Base-by-base conservation (phyloP, 2,113 vertebrate species). In the Mesitornis unicolor region DNA sequence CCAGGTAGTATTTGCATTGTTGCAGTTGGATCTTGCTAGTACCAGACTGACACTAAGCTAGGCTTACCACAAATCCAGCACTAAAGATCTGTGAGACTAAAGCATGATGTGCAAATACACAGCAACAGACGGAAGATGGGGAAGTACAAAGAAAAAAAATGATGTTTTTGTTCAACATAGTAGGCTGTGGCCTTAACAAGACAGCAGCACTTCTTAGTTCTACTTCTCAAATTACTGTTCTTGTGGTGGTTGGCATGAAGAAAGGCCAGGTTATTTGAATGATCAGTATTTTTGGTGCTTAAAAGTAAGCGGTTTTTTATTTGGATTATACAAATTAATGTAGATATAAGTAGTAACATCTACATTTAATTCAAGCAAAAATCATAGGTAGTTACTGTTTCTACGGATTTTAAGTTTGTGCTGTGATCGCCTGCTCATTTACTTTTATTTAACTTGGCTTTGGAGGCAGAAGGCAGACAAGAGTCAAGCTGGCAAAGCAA, bases 161-260 rank as follows among this genome's bases (percentile, higher is more conserved):
- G 9, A 10, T 0, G 17, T 4, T 54, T 51, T 33, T 50, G 21
- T 29, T 68, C 51, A 43, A 1, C 10, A 1, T 42, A 28, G 5
- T 16, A 7, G 24, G 13, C 38, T 67, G 24, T 69, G 42, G 10
- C 56, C 57, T 70, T 74, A 38, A 8, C 54, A 45, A 3, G 21
- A 2, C 5, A 69, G 18, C 31, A 93, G 14, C 50, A 40, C 17
- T 42, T 68, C 35, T 75, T 79, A 74, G 36, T 50, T 78, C 18
- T 45, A 0, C 20, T 67, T 50, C 38, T 90, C 11, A 31, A 56
- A 45, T 69, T 60, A 13, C 40, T 82, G 18, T 61, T 69, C 19
- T 61, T 74, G 9, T 1, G 11, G 26, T 43, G 50, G 5, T 48
- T 77, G 36, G 26, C 33, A 17, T 57, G n/a, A 60, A 53, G 45